Base-by-base conservation (phyloP, 2,888 invertebrate genomes). In the Salticus scenicus region DNA sequence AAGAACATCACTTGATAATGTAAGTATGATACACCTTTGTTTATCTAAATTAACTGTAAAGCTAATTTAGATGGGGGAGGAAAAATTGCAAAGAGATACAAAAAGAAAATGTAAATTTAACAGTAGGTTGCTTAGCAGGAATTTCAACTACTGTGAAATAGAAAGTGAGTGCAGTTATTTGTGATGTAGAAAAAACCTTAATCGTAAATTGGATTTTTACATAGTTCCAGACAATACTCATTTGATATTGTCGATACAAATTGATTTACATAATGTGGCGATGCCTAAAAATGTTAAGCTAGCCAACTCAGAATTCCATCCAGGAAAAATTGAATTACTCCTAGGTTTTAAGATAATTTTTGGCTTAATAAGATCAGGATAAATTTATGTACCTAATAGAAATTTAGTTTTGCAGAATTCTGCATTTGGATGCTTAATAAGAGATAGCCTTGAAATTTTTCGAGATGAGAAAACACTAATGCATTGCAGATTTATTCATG, bases 341-440 rank as follows among this genome's bases (percentile, higher is more conserved):
- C n/a, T 47, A 47, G 47, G 47, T 1, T 24, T 17, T 47, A n/a
- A 47, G n/a, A n/a, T 47, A 0, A 17, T 47, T 47, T 47, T 1
- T 47, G 47, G n/a, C 17, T 4, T 47, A n/a, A 14, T 57, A 24
- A 24, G 10, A 57, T 57, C 57, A 1, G 57, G 57, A 20, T 10
- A 57, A 12, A 57, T 57, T n/a, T 57, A 72, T 72, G 57, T 72
- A 14, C 72, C 1, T n/a, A 31, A 31, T 51, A 51, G 41, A 42
- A n/a, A 41, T 30, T 47, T 76, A 47, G 17, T 69, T 7, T 31
- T 76, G 14, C 76, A 67, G 41, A 75, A 74, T 64, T 57, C 33
- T 17, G 64, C 37, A 37, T 66, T 75, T 47, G 1, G 20, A 1
- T 74, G 30, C 2, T 0, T n/a, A 72, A 31, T 73, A 63, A 24